A percentile compares a stretch with the other conserved stretches of the same genome.
Evolutionary conservation across 2,113 vertebrate species (phyloP).

Genomic region (Prolemur simus): DNA sequence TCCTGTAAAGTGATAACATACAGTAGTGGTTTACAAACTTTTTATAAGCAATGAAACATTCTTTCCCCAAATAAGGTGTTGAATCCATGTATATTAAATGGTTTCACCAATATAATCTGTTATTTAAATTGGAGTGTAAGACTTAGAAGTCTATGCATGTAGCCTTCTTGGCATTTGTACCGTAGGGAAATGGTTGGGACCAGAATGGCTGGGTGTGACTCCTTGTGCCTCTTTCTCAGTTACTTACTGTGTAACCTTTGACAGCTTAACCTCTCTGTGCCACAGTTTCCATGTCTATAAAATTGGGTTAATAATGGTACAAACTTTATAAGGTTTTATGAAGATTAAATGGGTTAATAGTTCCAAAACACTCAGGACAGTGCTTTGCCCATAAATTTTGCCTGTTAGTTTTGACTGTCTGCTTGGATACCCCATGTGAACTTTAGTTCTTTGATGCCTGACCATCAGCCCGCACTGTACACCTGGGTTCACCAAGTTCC

Average conservation of each 20-base stretch:
- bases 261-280: not conserved
- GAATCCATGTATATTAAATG: not conserved
- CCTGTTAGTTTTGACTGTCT: not conserved
- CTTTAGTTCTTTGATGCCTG: not conserved
- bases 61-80: not conserved
- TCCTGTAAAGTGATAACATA: not conserved
- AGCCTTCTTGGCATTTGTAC: not conserved
- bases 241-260: not conserved
- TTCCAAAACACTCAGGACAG: not conserved
- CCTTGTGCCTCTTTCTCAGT: no score
- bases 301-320: not conserved
- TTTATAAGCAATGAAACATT: not conserved
- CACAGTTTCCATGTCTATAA: not conserved
- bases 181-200: not conserved
- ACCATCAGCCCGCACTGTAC: not conserved
- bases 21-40: not conserved
- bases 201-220: not conserved
- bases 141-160: not conserved
- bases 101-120: not conserved
- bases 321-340: not conserved
- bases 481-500: not conserved
- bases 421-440: accelerated
- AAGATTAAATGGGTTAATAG: not conserved
- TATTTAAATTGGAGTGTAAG: not conserved
- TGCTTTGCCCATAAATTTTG: not conserved